Conservation (phyloP, 2,888 invertebrate species). For the Phengaris arion region DNA sequence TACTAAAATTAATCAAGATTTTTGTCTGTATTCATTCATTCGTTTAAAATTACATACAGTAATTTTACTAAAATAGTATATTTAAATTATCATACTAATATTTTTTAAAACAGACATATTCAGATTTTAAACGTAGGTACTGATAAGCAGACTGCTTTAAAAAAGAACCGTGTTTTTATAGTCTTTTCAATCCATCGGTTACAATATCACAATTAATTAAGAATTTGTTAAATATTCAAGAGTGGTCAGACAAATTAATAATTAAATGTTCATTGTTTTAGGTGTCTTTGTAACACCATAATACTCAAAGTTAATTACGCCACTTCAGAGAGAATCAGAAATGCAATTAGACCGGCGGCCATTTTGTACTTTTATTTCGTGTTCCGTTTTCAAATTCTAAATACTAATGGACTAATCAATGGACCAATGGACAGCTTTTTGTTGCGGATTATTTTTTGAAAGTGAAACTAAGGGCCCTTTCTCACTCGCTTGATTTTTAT, state of each 20-base stretch:
- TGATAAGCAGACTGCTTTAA: neutral
- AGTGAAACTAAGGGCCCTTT: no score
- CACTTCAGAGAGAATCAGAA: slow-evolving; percentile 69
- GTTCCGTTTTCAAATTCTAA: slow-evolving; percentile 21
- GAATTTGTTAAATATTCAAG: slow-evolving; percentile 18
- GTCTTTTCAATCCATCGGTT: neutral
- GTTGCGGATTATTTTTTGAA: neutral
- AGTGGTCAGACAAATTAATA: slow-evolving; percentile 26
- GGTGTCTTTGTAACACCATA: slow-evolving; percentile 41
- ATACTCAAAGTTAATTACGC: slow-evolving; percentile 61
- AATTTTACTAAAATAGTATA: no score
- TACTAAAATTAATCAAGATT: no score
- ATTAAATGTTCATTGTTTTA: slow-evolving; percentile 23
- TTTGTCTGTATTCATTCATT: no score
- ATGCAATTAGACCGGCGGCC: slow-evolving; percentile 61
- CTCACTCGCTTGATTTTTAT: no score
- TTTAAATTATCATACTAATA: no score
- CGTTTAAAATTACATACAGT: no score
- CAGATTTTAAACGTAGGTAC: neutral
- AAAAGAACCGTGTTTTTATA: neutral
- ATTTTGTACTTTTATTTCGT: slow-evolving; percentile 28
- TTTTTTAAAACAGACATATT: no score
- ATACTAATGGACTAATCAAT: neutral
- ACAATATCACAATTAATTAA: neutral
- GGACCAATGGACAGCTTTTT: neutral